These are phyloP conservation scores for Eubasilissa splendida DNA, from an alignment of 2,888 invertebrate genomes.

Conservation along the genomic window DNA sequence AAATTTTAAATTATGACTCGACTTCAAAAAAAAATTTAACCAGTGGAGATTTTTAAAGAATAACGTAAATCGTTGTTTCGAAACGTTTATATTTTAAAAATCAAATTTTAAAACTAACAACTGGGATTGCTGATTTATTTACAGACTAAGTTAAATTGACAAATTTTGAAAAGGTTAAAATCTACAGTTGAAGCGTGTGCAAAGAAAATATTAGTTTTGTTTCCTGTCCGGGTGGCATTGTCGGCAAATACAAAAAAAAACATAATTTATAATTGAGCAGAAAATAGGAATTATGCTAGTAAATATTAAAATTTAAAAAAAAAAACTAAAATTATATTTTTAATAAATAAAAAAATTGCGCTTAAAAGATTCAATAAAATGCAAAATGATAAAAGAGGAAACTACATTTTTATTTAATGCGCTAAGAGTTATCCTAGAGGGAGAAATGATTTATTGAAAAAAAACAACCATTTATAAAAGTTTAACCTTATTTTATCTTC, in stretches of 20 bases:
- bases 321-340: neutral
- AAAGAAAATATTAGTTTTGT: neutral
- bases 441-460: conserved; percentile 9
- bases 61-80: conserved; percentile 16
- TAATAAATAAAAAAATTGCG: neutral
- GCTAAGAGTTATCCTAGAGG: conserved; percentile 10
- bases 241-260: conserved; percentile 1
- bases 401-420: neutral
- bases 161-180: conserved; percentile 2
- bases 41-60: neutral
- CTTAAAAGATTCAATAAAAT: conserved; percentile 7
- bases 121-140: neutral
- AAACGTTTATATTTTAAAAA: neutral
- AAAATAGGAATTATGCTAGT: neutral
- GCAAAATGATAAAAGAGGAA: conserved; percentile 10
- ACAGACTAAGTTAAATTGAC: neutral
- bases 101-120: too few relatives aligned
- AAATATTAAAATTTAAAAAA: neutral
- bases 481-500: conserved; percentile 27
- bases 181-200: neutral
- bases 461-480: conserved; percentile 28
- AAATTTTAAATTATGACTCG: too few relatives aligned
- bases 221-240: neutral
- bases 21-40: neutral
- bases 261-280: neutral